phyloP scores from a whole-genome alignment of 2,888 invertebrate genomes.

The Eristalis intricaria region DNA sequence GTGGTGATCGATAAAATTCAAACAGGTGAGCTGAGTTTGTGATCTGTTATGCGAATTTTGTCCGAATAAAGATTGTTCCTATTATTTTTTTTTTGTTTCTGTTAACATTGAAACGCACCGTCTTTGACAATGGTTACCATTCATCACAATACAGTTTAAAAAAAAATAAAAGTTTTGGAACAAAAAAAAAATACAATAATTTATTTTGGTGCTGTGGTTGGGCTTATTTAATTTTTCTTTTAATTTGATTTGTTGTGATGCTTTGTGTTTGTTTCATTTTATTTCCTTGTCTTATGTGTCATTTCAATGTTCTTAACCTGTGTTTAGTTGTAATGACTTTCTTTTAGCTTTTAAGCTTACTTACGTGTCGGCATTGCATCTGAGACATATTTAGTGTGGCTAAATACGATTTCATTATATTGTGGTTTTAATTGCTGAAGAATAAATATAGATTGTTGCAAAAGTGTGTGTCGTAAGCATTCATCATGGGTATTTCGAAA shows the following conservation, averaged over 20 bases:
- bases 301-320: slow-evolving; percentile 4
- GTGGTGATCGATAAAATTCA: slow-evolving; percentile 26
- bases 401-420: slow-evolving; percentile 9
- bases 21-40: slow-evolving; percentile 62
- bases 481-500: slow-evolving; percentile 46
- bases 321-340: slow-evolving; percentile 42
- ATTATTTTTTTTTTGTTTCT: slow-evolving; percentile 32
- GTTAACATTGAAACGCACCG: slow-evolving; percentile 65
- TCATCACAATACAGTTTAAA: slow-evolving; percentile 31
- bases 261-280: slow-evolving; percentile 35
- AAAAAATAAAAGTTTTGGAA: not conserved
- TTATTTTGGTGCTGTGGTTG: slow-evolving; percentile 68
- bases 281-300: slow-evolving; percentile 32
- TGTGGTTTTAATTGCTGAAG: slow-evolving; percentile 1
- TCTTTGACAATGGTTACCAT: slow-evolving; percentile 63
- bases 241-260: slow-evolving; percentile 22
- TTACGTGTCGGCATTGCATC: slow-evolving; percentile 47
- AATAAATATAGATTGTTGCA: not conserved
- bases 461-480: slow-evolving; percentile 7
- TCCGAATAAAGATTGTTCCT: slow-evolving; percentile 45
- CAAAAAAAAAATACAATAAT: not conserved
- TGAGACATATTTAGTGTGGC: slow-evolving; percentile 15
- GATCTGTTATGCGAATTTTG: slow-evolving; percentile 43
- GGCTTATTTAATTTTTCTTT: slow-evolving; percentile 55
- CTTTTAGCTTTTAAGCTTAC: slow-evolving; percentile 32